These are phyloP conservation scores for Propithecus perrieri DNA, from an alignment of 2,797 vertebrate species.

Conservation along the genomic window DNA sequence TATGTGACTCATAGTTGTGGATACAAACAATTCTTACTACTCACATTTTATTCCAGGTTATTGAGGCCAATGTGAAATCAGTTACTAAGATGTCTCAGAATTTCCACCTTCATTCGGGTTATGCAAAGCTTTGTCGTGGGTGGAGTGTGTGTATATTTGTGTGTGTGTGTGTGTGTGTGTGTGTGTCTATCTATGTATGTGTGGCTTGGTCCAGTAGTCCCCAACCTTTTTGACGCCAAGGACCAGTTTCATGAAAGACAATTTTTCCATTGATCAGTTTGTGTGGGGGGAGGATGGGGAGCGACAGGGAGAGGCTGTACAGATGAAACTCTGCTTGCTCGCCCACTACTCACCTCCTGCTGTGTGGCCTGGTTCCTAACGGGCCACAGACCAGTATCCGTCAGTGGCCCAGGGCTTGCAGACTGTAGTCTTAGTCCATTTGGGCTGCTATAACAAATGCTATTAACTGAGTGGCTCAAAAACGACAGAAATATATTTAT, in stretches of 20 bases:
- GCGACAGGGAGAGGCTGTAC: too few species aligned
- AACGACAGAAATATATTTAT: not conserved
- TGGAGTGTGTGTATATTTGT: not conserved
- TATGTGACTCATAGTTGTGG: not conserved
- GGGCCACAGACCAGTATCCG: rapidly evolving
- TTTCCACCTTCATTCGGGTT: not conserved
- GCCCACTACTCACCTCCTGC: too few species aligned
- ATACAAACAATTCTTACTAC: not conserved
- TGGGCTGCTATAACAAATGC: not conserved
- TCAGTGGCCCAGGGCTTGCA: too few species aligned
- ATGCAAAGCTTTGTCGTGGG: not conserved
- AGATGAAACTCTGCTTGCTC: too few species aligned
- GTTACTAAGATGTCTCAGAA: not conserved
- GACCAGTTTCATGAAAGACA: too few species aligned
- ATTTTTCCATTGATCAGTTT: too few species aligned
- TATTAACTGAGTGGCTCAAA: not conserved
- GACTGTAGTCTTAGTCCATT: not conserved
- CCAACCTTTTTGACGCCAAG: too few species aligned
- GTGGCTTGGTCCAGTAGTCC: too few species aligned
- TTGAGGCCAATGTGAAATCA: not conserved
- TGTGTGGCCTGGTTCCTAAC: too few species aligned
- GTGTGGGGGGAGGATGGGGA: too few species aligned
- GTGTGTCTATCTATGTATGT: not conserved
- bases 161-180: not conserved
- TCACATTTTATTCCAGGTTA: not conserved